These are phyloP conservation scores for Brachirus orientalis DNA, from an alignment of 2,113 vertebrate species.

Conservation along the genomic window DNA sequence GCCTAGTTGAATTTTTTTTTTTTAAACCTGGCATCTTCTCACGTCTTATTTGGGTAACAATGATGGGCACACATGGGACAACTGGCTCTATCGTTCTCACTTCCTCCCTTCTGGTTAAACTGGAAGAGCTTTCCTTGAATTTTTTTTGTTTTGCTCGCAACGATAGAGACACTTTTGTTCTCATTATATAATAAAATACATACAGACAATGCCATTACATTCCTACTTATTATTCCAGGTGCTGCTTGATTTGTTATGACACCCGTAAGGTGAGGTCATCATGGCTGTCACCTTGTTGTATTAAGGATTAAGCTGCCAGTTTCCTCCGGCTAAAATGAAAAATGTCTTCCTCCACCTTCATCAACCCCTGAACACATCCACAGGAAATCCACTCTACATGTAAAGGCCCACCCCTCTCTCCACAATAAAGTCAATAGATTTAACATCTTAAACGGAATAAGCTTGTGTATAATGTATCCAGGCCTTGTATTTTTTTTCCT, in stretches of 20 bases:
- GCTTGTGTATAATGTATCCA: too few relatives aligned
- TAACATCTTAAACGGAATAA: not conserved
- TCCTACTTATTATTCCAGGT: not conserved
- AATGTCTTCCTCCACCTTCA: not conserved
- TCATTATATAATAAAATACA: too few relatives aligned
- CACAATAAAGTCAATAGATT: not conserved
- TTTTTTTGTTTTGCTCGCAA: too few relatives aligned
- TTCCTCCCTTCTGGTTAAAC: too few relatives aligned
- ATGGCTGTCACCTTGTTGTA: slow-evolving; percentile 17
- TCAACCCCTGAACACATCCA: slow-evolving; percentile 18
- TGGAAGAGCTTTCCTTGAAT: too few relatives aligned
- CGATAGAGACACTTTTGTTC: too few relatives aligned
- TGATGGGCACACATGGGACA: too few relatives aligned
- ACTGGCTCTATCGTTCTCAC: too few relatives aligned
- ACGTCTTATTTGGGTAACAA: too few relatives aligned
- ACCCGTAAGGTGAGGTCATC: not conserved
- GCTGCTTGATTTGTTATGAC: not conserved
- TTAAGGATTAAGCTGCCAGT: slow-evolving; percentile 6
- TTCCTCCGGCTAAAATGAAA: not conserved
- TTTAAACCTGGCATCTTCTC: too few relatives aligned
- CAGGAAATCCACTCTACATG: slow-evolving; percentile 1
- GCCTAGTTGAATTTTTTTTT: too few relatives aligned
- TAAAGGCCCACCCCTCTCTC: not conserved
- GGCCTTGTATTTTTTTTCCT: not conserved
- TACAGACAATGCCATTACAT: too few relatives aligned